Evolutionary conservation across 2,888 invertebrate species (phyloP), one percentile per base, ranked within the genome.

Genomic region (Steinernema hermaphroditum): DNA sequence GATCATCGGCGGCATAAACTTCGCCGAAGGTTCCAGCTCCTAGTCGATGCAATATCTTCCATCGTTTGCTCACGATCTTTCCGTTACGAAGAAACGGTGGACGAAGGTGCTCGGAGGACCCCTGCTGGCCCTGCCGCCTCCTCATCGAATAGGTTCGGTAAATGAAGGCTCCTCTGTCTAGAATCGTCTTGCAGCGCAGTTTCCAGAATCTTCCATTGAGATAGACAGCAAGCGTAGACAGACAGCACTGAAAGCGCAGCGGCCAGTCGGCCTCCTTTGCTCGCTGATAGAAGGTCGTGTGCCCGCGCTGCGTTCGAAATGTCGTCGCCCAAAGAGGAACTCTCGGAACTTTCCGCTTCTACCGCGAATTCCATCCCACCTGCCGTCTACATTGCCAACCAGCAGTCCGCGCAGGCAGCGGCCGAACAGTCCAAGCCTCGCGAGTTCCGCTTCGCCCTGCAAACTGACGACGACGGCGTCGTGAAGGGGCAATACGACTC

Each of bases 391-490:
- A 46, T 41, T 41, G 9, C 43, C 43, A 16, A 41, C 9, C 37
- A 37, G 37, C 37, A 37, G 37, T 4, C 37, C 12, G 37, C 12
- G 37, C 9, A 34, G 16, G 62, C 29, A 27, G 2, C 24, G 32
- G 32, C 29, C 29, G 32, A 2, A 14, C 32, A 2, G 16, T 29
- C 62, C 32, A 29, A 62, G 29, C 62, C 62, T 12, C 62, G 62
- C 14, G 62, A 62, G 34, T 62, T 62, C 27, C 62, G 27, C 14
- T 62, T 62, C 14, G 62, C 62, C 16, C 16, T 62, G 62, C 62
- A 62, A 8, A 62, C 62, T 1, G 62, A 62, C 34, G 62, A 62
- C 24, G 62, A 62, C 32, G 62, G 62, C 62, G 62, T 62, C 62
- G 62, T 62, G 16, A 22, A n/a, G 27, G 62, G 62, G 4, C 32